Percentiles rank a stretch among this genome's conserved stretches.
phyloP scores from a whole-genome alignment of 2,797 vertebrate genomes.

The Numenius phaeopus region DNA sequence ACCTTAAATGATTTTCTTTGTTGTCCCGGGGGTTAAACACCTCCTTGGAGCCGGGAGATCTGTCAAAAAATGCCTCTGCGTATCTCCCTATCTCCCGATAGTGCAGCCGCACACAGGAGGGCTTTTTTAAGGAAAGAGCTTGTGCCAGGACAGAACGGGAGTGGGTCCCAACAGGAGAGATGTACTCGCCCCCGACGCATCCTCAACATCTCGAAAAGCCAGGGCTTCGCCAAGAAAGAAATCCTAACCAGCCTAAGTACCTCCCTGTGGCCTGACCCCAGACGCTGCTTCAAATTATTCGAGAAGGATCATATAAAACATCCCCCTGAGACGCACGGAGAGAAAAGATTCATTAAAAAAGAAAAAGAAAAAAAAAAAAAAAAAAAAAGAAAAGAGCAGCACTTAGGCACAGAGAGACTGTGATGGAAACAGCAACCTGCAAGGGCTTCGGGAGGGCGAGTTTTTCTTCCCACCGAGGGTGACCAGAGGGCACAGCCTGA shows the following conservation, averaged over 20 bases:
- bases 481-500: neutral
- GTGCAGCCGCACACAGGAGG: neutral
- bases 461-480: neutral
- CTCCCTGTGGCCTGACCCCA: neutral
- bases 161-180: neutral
- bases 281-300: neutral
- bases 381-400: neutral
- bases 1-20: slow-evolving; percentile 5
- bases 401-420: neutral
- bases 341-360: neutral
- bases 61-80: slow-evolving; percentile 23
- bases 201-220: neutral
- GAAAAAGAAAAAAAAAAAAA: neutral
- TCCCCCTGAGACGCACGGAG: neutral
- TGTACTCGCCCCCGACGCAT: neutral
- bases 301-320: neutral
- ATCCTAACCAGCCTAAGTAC: neutral
- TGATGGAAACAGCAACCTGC: neutral
- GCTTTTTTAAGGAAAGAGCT: neutral
- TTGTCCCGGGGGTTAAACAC: slow-evolving; percentile 17
- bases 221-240: neutral
- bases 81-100: neutral
- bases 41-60: neutral
- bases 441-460: neutral
- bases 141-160: neutral